These are phyloP conservation scores for Cricetomys ansorgei DNA, from an alignment of 2,113 vertebrate genomes.

Conservation along the genomic window DNA sequence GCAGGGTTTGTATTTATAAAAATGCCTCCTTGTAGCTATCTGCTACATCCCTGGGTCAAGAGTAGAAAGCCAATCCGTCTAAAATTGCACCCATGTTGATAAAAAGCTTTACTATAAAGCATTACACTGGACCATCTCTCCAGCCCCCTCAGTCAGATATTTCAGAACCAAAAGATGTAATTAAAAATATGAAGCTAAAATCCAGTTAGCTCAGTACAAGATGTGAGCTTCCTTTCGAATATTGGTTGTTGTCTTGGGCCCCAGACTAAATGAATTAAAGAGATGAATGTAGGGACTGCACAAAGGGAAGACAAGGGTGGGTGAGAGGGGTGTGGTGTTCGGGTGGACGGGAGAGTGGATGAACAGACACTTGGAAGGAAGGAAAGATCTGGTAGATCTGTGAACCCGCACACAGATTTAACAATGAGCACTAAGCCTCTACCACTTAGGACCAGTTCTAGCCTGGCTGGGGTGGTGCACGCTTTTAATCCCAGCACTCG, in stretches of 20 bases:
- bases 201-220: not conserved
- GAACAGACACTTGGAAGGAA: not conserved
- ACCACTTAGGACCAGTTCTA: too few relatives aligned
- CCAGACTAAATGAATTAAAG: not conserved
- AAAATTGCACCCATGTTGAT: conserved; percentile 73
- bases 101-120: conserved; percentile 54
- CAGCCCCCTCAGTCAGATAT: not conserved
- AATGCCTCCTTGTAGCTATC: too few relatives aligned
- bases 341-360: not conserved
- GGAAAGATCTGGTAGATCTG: not conserved
- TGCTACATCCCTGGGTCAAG: conserved; percentile 84
- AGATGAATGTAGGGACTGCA: not conserved
- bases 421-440: not conserved
- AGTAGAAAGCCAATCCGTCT: conserved; percentile 75
- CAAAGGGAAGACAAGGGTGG: too few relatives aligned
- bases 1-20: too few relatives aligned
- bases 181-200: not conserved
- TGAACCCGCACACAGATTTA: not conserved
- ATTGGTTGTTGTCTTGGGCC: not conserved
- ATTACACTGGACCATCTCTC: not conserved
- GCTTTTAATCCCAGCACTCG: too few relatives aligned
- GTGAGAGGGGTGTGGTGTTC: too few relatives aligned
- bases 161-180: not conserved
- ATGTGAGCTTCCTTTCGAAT: not conserved
- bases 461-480: too few relatives aligned